Evolutionary conservation across 2,797 vertebrate species (phyloP).

Genomic region (Threskiornis aethiopicus): DNA sequence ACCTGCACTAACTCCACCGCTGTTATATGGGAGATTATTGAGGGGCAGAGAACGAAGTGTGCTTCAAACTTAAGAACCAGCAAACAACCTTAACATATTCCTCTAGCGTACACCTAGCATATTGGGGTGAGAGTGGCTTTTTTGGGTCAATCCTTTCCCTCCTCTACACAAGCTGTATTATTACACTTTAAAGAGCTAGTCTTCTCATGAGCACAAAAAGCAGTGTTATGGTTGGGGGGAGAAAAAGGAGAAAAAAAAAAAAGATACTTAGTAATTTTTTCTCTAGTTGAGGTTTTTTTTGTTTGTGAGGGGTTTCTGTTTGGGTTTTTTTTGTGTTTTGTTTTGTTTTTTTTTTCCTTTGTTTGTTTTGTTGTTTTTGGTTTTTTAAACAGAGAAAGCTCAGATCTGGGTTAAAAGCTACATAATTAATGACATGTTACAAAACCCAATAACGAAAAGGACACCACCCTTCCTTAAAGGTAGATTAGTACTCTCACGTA

Average conservation of each 20-base stretch:
- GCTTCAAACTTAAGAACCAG: not conserved
- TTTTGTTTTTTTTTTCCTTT: too few relatives aligned
- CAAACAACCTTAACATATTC: not conserved
- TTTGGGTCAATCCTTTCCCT: not conserved
- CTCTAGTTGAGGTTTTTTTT: not conserved
- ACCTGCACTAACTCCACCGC: not conserved
- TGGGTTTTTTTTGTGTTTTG: not conserved
- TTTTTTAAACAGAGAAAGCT: not conserved
- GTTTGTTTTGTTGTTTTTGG: not conserved
- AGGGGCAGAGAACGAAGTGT: not conserved
- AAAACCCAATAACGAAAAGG: not conserved
- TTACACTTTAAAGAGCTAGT: not conserved
- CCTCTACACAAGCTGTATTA: not conserved
- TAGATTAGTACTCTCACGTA: not conserved
- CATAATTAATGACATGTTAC: not conserved
- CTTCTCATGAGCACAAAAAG: not conserved
- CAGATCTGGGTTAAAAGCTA: not conserved
- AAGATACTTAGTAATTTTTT: not conserved
- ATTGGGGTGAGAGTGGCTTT: not conserved
- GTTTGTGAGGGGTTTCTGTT: not conserved
- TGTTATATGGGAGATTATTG: rapidly evolving
- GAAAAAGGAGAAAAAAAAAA: not conserved
- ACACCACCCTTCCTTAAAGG: not conserved
- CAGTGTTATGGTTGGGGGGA: not conserved
- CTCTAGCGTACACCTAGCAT: rapidly evolving